Evolutionary conservation across 2,888 invertebrate species (phyloP), one percentile per base, ranked within the genome.

Genomic region (Melolontha melolontha): DNA sequence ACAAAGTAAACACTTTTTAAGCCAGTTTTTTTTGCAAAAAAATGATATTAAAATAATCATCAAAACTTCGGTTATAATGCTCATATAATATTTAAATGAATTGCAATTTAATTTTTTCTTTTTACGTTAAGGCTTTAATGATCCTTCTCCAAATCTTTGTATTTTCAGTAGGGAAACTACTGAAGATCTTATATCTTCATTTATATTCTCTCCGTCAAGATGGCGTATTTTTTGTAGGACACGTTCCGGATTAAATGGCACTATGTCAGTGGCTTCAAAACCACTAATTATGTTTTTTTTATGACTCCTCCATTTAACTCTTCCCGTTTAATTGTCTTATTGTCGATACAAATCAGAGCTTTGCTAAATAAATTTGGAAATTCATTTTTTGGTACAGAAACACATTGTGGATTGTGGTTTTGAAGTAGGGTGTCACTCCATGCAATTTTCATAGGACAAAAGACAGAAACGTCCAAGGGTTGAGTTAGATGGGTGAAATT

Each of bases 211-310:
- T 44, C 14, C 44, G n/a, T 44, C 44, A 44, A 14, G 14, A 44
- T 44, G n/a, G n/a, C n/a, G 44, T 14, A 44, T 14, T 44, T 44
- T 44, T 44, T 44, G 12, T 44, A 44, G n/a, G n/a, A 44, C 44
- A 44, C 44, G 44, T 44, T 44, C 44, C 14, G 44, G 44, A 14
- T 44, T 44, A 14, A 44, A n/a, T n/a, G 44, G 44, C 14, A 44
- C 44, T 14, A 44, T 44, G 44, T n/a, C 44, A 44, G 44, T 44
- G 44, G 44, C 44, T 44, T 44, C 44, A 44, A 44, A 44, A 44
- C n/a, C 14, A n/a, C 44, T 44, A 14, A 44, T 44, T n/a, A 44
- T 44, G 14, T 12, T 44, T 14, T 44, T 44, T n/a, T 14, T 44
- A 44, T 44, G n/a, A n/a, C 44, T 14, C 44, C 44, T 44, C 14